Base-by-base conservation (phyloP, 2,888 invertebrate species). In the Andrena trimmerana region DNA sequence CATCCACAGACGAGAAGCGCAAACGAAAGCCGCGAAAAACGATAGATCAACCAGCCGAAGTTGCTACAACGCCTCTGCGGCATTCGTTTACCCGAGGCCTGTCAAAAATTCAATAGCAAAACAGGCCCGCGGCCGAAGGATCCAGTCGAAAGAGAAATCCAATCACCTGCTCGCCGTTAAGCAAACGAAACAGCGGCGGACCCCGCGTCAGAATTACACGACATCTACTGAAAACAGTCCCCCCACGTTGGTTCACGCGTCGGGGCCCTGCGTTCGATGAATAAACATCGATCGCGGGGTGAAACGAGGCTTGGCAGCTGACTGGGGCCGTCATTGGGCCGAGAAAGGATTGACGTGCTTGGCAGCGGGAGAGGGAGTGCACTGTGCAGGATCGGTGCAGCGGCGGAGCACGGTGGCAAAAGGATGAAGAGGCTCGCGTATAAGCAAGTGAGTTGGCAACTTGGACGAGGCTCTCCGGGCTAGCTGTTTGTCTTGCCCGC, bases 401-500 rank as follows among this genome's bases (percentile, higher is more conserved):
- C 52, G n/a, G 63, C 13, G 8, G 3, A 42, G 31, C 36, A 20
- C 33, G 50, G 48, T n/a, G 57, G 63, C 24, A 73, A 69, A 74
- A 72, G 63, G 68, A 54, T 69, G 84, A 68, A 74, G 83, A 66
- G 75, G 81, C 73, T 57, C 75, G 36, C 75, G 83, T 86, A 86
- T 66, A 73, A 73, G 73, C 73, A 65, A 85, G 80, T 88, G 88
- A 88, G 88, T 88, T 82, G 67, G 87, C 88, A 88, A 79, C 80
- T 88, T 84, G 78, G 72, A 63, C 57, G 72, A 76, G 71, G 54
- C 70, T 74, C 82, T 69, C 74, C 57, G 67, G 57, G 33, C 72
- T 57, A 79, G 54, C 73, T 89, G 89, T 89, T 89, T 89, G 85
- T 85, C 89, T 88, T 88, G 79, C 72, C 74, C 80, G 85, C 16